Evolutionary conservation across 1,140 invertebrate species (phyloP).

Genomic region (Battus philenor): DNA sequence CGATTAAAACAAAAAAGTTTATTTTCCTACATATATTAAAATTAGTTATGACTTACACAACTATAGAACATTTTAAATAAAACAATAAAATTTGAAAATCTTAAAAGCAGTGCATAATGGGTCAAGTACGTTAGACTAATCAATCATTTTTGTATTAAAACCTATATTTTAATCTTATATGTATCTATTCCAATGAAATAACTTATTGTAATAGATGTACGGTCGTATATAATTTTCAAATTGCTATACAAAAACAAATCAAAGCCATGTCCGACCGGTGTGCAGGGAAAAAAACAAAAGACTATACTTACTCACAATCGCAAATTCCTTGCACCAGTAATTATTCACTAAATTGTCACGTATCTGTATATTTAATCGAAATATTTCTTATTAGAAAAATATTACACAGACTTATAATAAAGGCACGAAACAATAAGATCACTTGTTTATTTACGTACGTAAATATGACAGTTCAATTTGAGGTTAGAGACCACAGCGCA

Average conservation of each 20-base stretch:
- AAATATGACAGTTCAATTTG: conserved; percentile 48
- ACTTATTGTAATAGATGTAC: no score
- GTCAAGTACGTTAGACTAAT: no score
- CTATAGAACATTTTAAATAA: no score
- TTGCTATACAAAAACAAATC: conserved; percentile 33
- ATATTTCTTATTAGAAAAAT: conserved; percentile 22
- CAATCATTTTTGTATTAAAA: no score
- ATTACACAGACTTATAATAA: conserved; percentile 28
- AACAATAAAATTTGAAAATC: no score
- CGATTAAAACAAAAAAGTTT: no score
- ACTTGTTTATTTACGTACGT: conserved; percentile 69
- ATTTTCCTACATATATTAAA: no score
- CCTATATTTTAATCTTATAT: no score
- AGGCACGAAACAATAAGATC: conserved; percentile 47
- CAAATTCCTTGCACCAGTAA: conserved; percentile 52
- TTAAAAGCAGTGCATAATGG: no score
- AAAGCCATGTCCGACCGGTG: conserved; percentile 22
- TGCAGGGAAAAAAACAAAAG: conserved; percentile 51
- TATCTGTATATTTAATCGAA: conserved; percentile 21
- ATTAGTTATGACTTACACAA: no score
- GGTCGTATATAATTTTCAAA: no score
- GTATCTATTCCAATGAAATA: no score
- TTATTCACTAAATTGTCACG: conserved; percentile 30
- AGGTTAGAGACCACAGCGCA: conserved; percentile 35
- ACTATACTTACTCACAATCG: conserved; percentile 53